Evolutionary conservation across 2,113 vertebrate genomes (phyloP).

Genomic region (Xenopus borealis): DNA sequence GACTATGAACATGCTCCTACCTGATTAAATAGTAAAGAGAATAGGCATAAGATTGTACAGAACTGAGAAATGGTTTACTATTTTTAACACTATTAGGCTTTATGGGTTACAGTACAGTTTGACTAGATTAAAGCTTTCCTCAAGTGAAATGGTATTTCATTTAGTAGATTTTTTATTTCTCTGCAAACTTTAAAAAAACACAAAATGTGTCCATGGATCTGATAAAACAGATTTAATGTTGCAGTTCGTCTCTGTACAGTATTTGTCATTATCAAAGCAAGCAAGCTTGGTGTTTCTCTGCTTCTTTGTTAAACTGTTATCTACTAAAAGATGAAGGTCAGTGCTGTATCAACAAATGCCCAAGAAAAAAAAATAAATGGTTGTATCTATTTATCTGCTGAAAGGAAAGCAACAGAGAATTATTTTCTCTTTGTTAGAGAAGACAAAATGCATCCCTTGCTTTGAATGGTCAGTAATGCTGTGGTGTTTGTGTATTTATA

Average conservation of each 20-base stretch:
- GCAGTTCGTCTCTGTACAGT: neutral
- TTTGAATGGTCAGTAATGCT: too few relatives aligned
- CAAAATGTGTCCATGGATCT: neutral
- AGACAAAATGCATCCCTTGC: too few relatives aligned
- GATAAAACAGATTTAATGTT: neutral
- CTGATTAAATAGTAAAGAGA: too few relatives aligned
- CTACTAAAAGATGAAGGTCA: slow-evolving; percentile 8
- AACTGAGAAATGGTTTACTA: too few relatives aligned
- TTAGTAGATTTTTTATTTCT: neutral
- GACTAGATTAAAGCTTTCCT: neutral
- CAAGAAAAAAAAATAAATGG: slow-evolving; percentile 2
- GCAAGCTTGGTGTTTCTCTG: slow-evolving; percentile 2
- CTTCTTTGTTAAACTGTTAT: slow-evolving; percentile 26
- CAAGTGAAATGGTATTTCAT: neutral
- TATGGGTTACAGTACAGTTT: too few relatives aligned
- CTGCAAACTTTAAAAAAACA: neutral
- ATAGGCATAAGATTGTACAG: too few relatives aligned
- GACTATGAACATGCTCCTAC: too few relatives aligned
- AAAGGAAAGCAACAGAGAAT: too few relatives aligned
- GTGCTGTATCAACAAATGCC: slow-evolving; percentile 13
- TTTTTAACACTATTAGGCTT: too few relatives aligned
- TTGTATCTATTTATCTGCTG: too few relatives aligned
- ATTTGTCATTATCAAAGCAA: slow-evolving; percentile 15
- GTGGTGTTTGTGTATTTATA: too few relatives aligned
- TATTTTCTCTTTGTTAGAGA: too few relatives aligned